Evolutionary conservation across 2,888 invertebrate genomes (phyloP), one percentile per base, ranked within the genome.

Genomic region (Harpagoxenus sublaevis): DNA sequence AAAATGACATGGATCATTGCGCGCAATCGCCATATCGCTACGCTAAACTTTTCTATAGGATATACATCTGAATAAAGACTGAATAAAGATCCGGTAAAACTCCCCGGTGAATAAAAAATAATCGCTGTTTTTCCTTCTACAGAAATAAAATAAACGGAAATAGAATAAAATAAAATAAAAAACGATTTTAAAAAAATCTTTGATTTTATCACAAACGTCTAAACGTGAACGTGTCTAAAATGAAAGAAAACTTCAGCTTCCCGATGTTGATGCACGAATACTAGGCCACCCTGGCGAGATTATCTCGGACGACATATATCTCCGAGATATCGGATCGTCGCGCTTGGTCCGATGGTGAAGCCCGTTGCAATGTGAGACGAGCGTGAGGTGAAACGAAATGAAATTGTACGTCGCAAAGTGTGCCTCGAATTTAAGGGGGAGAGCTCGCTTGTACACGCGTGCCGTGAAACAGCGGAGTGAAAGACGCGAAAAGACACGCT

Each of bases 231-330:
- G 39, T 51, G 12, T 75, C n/a, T 9, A 39, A 28, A 71, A 68
- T 2, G 42, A n/a, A 66, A 23, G 15, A 39, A 57, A 39, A 39
- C 18, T 53, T 53, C 2, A 23, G 39, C 51, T 35, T 65, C 15
- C 48, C 53, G 28, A 53, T 51, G 28, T 28, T 66, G 28, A 78
- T 18, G 57, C 57, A 57, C 57, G 57, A 79, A 48, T 23, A 23
- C 73, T 81, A 81, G 79, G 79, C 79, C 79, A 73, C 73, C 79
- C 73, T 81, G 73, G 48, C 71, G 60, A 39, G 60, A 81, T 81
- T 45, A 71, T 79, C 45, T 45, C 66, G 65, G 28, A 66, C 18
- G 45, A 45, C 10, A 10, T 28, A 23, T 23, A 23, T 23, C 23
- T 23, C 23, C 48, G 10, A 57, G 70, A 70, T 45, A 45, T 55